Evolutionary conservation across 2,888 invertebrate genomes (phyloP), one percentile per base, ranked within the genome.

Genomic region (Erannis defoliaria): DNA sequence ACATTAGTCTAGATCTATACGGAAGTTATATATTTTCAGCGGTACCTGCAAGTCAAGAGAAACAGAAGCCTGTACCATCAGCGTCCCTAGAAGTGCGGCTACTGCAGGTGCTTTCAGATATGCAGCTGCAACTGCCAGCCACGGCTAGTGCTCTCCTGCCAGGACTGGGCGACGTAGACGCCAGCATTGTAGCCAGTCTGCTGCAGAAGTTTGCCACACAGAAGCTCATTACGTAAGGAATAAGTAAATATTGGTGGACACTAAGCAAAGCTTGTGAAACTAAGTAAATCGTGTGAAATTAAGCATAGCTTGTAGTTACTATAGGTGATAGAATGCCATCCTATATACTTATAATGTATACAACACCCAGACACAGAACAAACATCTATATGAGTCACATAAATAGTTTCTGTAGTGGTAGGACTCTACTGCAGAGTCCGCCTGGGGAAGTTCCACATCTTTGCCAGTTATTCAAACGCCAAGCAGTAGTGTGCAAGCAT

Each of bases 181-280:
- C 90, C 0, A 86, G 84, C 0, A 91, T 90, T 38, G 89, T 93
- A 0, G 88, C 90, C 5, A 93, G 89, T 51, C 73, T 93, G 10
- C 70, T 93, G 19, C 87, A 89, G 63, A 93, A 93, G 72, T 93
- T 93, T 81, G 91, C 92, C 0, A 93, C 93, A 8, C 93, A 93
- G 71, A 91, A 93, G 51, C 80, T 93, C 57, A 93, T 93, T 49
- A 89, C 75, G 93, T 93, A 78, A 85, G 88, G 48, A 35, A 6
- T 14, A 37, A 14, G 8, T 37, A 16, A 16, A 3, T 8, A 14
- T 37, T 37, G 14, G 5, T 37, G 8, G 5, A 0, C 5, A 4
- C 8, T 37, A 4, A 5, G 6, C 8, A 33, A 33, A 33, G 12
- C 10, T 12, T 33, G 4, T 12, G 12, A 12, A n/a, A n/a, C n/a